Percentiles rank a stretch among this genome's conserved stretches.
Evolutionary conservation across 2,888 invertebrate species (phyloP).

Genomic region (Mylabris sibirica): DNA sequence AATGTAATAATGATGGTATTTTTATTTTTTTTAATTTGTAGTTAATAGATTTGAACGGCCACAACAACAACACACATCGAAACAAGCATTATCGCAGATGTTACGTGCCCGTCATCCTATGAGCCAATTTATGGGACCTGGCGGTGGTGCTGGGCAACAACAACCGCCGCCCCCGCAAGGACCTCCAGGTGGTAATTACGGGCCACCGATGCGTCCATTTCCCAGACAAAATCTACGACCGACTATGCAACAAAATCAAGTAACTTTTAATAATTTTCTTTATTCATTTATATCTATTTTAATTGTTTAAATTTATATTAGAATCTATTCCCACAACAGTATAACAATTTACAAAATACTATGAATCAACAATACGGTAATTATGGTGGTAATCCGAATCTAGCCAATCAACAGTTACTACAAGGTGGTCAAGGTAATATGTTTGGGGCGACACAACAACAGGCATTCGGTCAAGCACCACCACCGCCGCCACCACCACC

Average conservation of each 20-base stretch:
- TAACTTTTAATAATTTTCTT: too few relatives aligned
- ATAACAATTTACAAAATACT: conserved; percentile 70
- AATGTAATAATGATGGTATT: background rate
- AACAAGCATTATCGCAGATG: conserved; percentile 88
- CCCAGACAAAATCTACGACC: conserved; percentile 62
- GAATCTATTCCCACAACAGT: conserved; percentile 69
- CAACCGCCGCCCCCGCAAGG: conserved; percentile 51
- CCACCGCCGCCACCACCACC: conserved; percentile 54
- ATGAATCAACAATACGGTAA: conserved; percentile 72
- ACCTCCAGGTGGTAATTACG: conserved; percentile 58
- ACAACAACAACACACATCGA: conserved; percentile 73
- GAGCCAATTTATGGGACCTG: conserved; percentile 58
- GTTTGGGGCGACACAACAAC: conserved; percentile 60
- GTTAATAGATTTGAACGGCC: conserved; percentile 63
- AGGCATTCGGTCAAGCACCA: conserved; percentile 62
- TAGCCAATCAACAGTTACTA: conserved; percentile 57
- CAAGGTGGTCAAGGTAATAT: conserved; percentile 52
- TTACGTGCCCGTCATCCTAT: conserved; percentile 74
- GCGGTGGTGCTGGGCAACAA: conserved; percentile 47
- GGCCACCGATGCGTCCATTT: conserved; percentile 62
- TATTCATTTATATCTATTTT: too few relatives aligned
- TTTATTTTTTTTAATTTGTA: conserved; percentile 34
- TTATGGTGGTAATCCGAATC: conserved; percentile 62
- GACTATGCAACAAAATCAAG: conserved; percentile 60
- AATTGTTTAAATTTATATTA: conserved; percentile 18